Base-by-base conservation (phyloP, 2,888 invertebrate genomes). In the Pseudoips prasinana region DNA sequence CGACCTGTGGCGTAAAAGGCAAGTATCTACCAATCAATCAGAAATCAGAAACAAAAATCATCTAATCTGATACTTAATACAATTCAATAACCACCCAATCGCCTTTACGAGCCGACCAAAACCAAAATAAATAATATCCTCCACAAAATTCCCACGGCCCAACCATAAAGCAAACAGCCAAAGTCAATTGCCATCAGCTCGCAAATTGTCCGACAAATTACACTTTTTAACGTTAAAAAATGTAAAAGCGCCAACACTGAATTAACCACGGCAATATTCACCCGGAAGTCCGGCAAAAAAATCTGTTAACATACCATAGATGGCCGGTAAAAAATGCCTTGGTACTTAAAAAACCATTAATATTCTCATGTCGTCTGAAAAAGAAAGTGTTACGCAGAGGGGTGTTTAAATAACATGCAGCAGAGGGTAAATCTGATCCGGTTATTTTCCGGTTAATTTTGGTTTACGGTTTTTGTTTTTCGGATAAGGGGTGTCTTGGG, bases 271-370 rank as follows among this genome's bases (percentile, higher is more conserved):
- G 57, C 61, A 61, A 68, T 69, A 65, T 57, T 56, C 59, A 51
- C 25, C 36, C 54, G 67, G 64, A 64, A 61, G 49, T 63, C 65
- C 67, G 65, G 49, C 26, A 29, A 67, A 73, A 78, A 78, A 81
- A 80, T 77, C 76, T 79, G 79, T 76, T 79, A 71, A 65, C 73
- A 58, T 45, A 44, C 72, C 64, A 40, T 61, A 57, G 36, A 45
- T 41, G 47, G 33, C 46, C 47, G 61, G 56, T 39, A 61, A 77
- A 78, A 79, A 77, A 71, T 63, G 53, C 55, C 58, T 49, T 53
- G 39, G 63, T 71, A 72, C 71, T 77, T 80, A 76, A 75, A 76
- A 69, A 64, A 66, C 62, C 64, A 73, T 77, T 78, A 73, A 64
- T 78, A 67, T 70, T 54, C 29, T 41, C 40, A 52, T 49, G 54